Percentiles rank a stretch among this genome's conserved stretches.
Evolutionary conservation across 2,797 vertebrate genomes (phyloP).

Genomic region (Cuculus canorus): DNA sequence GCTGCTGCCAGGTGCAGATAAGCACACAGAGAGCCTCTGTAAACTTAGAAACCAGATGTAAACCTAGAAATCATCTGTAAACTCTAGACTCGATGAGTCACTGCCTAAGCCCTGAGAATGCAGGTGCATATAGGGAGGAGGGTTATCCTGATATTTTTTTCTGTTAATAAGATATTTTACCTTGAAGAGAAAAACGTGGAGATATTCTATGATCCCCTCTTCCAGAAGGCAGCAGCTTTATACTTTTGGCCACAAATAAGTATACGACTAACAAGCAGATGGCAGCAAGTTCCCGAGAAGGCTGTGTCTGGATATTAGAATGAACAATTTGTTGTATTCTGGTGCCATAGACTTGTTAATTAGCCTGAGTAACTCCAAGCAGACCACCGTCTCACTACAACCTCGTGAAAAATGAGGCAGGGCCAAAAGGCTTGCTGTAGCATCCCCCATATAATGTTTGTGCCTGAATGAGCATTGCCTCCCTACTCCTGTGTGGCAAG

Average conservation of each 20-base stretch:
- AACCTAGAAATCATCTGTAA: conserved; percentile 19
- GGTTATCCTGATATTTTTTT: not conserved
- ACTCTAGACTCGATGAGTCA: not conserved
- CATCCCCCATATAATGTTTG: not conserved
- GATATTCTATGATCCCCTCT: not conserved
- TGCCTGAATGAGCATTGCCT: not conserved
- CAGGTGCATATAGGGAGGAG: not conserved
- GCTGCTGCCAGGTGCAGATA: conserved; percentile 9
- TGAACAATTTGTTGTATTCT: not conserved
- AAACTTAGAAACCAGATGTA: conserved; percentile 20
- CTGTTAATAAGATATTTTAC: not conserved
- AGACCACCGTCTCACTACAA: not conserved
- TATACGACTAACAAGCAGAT: not conserved
- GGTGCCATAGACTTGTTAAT: not conserved
- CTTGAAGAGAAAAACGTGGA: not conserved
- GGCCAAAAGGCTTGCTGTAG: not conserved
- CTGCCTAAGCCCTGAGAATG: not conserved
- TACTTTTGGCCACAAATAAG: not conserved
- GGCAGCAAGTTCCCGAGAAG: not conserved
- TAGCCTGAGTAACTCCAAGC: not conserved
- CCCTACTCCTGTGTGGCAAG: not conserved
- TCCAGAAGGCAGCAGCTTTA: not conserved
- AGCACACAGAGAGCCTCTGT: not conserved
- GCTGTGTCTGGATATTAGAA: not conserved
- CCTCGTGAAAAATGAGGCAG: not conserved